These are phyloP conservation scores for Ganaspis brasiliensis DNA, from an alignment of 2,888 invertebrate genomes.

Conservation along the genomic window DNA sequence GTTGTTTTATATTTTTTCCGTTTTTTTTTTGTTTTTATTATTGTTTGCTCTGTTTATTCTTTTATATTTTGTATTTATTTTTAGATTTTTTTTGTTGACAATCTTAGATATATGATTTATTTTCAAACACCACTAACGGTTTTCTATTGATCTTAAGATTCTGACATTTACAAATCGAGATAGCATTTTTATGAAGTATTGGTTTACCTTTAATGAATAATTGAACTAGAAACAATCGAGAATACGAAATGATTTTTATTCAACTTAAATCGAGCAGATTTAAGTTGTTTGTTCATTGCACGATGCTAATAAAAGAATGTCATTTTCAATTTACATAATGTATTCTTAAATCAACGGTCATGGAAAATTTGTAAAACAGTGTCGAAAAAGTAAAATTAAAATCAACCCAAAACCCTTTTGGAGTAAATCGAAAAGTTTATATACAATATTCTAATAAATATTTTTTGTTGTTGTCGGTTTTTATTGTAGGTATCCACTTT, in stretches of 20 bases:
- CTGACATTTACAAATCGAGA: conserved; percentile 5
- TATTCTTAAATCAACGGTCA: too few relatives aligned
- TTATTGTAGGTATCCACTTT: neutral
- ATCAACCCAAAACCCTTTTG: too few relatives aligned
- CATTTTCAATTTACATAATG: conserved; percentile 5
- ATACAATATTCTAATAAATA: too few relatives aligned
- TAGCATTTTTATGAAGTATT: neutral
- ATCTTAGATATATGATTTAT: neutral
- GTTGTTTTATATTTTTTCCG: too few relatives aligned
- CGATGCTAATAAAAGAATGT: neutral
- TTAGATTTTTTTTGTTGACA: neutral
- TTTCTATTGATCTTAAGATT: conserved; percentile 15
- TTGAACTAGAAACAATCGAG: neutral
- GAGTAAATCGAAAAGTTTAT: too few relatives aligned
- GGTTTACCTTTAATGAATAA: neutral
- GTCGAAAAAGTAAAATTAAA: neutral
- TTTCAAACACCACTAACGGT: neutral
- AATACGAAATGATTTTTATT: neutral
- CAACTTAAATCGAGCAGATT: neutral
- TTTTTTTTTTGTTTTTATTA: too few relatives aligned
- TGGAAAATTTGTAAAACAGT: neutral
- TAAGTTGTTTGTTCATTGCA: neutral
- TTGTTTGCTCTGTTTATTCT: too few relatives aligned
- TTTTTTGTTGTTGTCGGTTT: neutral
- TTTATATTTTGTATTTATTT: neutral